Evolutionary conservation across 2,113 vertebrate genomes (phyloP), one percentile per base, ranked within the genome.

Genomic region (Aythya baeri): DNA sequence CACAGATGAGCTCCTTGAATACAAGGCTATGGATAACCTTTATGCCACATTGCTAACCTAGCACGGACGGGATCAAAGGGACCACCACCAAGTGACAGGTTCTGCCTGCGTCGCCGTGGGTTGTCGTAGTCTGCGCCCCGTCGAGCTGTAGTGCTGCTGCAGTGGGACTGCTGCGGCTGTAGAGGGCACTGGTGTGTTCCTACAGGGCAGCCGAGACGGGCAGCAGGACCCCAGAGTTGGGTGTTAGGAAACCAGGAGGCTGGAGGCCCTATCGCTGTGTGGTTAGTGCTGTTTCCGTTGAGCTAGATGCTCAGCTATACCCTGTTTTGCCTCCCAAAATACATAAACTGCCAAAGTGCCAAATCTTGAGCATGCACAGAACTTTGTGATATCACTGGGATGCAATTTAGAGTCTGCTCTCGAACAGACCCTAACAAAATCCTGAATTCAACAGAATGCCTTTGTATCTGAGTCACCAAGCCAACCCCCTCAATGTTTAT

Each of bases 191-290:
- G 57, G 32, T 32, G 27, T 41, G 73, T 65, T 50, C 38, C 43
- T 26, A 0, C 21, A 26, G 43, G 16, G 20, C 3, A 7, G 7
- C 8, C 1, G 3, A 25, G 3, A 27, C 32, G 2, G 29, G 14
- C 1, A 0, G 21, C 1, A 0, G 25, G 14, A 55, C 38, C 52
- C 3, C 29, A 13, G 2, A 27, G 44, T 34, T 1, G 17, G 3
- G 10, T 3, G 6, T 18, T 17, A 38, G 34, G 36, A 86, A 75
- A 55, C 25, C 41, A 50, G 31, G 10, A 76, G 29, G 10, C 36
- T 55, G n/a, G 44, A 59, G 49, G 46, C 11, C 74, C 77, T 31
- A 12, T 74, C 0, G 0, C 34, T 44, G 41, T 44, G 18, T 1
- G 0, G 13, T 14, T 34, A n/a, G 18, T 59, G 43, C 62, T 46